Evolutionary conservation across 2,113 vertebrate species (phyloP), one percentile per base, ranked within the genome.

Genomic region (Salvelinus fontinalis): DNA sequence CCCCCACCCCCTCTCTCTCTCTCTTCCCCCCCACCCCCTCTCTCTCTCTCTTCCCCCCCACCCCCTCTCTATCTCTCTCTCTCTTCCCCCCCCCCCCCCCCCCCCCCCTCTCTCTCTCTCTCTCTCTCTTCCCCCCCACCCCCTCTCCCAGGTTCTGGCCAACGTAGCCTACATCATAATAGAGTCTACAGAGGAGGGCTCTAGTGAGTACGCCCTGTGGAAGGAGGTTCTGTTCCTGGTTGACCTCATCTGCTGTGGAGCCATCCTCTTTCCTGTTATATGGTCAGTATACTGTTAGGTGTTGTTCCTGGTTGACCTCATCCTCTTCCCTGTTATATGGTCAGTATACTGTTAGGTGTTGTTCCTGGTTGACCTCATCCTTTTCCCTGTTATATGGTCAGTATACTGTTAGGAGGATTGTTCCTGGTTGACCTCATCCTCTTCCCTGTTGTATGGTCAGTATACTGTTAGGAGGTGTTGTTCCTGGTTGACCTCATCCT

Each of bases 271-370:
- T 79, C 94, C 95, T 0, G 95, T 96, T 1, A 93, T 96, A 86
- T 96, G 95, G 95, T 96, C 77, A 80, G 87, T 91, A 29, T 81
- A 2, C 7, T 39, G 34, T 39, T 2, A 39, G 31, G 27, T 24
- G 3, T 29, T 96, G 9, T 96, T 96, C 71, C 91, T 96, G 77
- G 94, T 95, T 0, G 95, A 96, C 76, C 94, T 96, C 71, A 92
- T 95, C 84, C 93, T 95, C 8, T 95, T 96, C 81, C 94, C 95
- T 0, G 95, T 96, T 1, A 93, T 96, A 86, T 96, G 95, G 95
- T 96, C 77, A 80, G 86, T 91, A 29, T 81, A 9, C 7, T 39
- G 34, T 39, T 2, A 39, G 34, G 31, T 5, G 31, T 29, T 29
- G 29, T 29, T 29, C 4, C 4, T 29, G 29, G 29, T 29, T 29